Percentiles rank a stretch among this genome's conserved stretches.
Conservation (phyloP, 2,113 vertebrate genomes). For the Oncorhynchus mykiss region DNA sequence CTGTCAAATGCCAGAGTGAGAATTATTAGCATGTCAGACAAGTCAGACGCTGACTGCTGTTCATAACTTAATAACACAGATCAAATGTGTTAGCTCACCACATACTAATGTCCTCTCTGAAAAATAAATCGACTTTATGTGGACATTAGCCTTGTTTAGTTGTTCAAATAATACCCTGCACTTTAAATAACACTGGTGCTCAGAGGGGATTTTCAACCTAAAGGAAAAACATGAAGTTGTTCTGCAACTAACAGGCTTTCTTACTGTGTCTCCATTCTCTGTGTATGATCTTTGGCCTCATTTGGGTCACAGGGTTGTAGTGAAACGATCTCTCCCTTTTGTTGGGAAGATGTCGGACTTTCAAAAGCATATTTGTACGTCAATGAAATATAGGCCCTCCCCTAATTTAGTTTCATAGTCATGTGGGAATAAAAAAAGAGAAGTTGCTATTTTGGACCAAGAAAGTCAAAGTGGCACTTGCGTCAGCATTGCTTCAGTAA, state of each 20-base stretch:
- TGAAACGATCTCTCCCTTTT: background rate
- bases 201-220: background rate
- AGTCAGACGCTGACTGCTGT: conserved; percentile 27
- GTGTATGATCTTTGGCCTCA: background rate
- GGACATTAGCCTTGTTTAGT: background rate
- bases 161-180: background rate
- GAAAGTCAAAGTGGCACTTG: conserved; percentile 11
- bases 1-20: conserved; percentile 56
- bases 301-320: background rate
- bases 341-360: background rate
- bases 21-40: conserved; percentile 38
- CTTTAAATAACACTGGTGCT: background rate
- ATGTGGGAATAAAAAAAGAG: conserved; percentile 16
- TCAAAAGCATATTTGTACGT: background rate
- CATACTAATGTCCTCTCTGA: background rate
- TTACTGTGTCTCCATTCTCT: background rate
- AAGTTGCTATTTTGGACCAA: conserved; percentile 24
- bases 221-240: too few species aligned
- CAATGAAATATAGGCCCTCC: background rate
- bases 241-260: too few species aligned
- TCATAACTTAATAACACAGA: conserved; percentile 6
- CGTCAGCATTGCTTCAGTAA: conserved; percentile 8
- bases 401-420: conserved; percentile 5
- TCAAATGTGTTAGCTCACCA: background rate
- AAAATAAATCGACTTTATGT: background rate